Evolutionary conservation across 2,797 vertebrate species (phyloP).

Genomic region (Schizopygopsis pylzovi): DNA sequence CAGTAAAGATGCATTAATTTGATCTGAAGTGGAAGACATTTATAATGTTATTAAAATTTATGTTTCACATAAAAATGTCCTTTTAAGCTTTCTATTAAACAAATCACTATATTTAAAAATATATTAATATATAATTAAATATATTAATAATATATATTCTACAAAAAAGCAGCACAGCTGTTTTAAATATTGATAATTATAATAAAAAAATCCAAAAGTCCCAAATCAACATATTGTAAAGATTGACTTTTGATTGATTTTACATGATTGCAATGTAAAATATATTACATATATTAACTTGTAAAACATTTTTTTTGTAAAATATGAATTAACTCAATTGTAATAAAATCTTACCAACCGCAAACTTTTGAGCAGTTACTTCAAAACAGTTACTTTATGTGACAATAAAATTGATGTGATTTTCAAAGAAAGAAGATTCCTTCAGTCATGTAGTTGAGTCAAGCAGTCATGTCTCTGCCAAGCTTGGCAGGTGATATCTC

Average conservation of each 20-base stretch:
- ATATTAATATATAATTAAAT: background rate
- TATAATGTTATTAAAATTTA: background rate
- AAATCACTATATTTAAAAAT: background rate
- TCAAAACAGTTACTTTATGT: background rate
- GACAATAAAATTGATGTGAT: too few relatives aligned
- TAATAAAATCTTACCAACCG: background rate
- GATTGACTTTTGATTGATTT: too few relatives aligned
- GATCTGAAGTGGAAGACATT: background rate
- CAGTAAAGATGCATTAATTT: background rate
- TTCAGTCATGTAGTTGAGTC: constrained; percentile 17
- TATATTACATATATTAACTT: background rate
- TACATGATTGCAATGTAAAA: too few relatives aligned
- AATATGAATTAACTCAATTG: background rate
- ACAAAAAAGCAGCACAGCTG: background rate
- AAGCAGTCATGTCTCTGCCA: constrained; percentile 29
- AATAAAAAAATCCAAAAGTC: background rate
- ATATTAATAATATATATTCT: background rate
- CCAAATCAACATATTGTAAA: background rate
- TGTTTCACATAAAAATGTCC: background rate
- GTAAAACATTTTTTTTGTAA: background rate
- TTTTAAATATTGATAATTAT: background rate
- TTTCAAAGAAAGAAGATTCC: background rate
- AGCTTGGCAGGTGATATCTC: constrained; percentile 40
- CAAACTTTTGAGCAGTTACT: constrained; percentile 1
- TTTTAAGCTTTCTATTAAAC: background rate